Base-by-base conservation (phyloP, 2,888 invertebrate genomes). In the Falcaria lacertinaria region DNA sequence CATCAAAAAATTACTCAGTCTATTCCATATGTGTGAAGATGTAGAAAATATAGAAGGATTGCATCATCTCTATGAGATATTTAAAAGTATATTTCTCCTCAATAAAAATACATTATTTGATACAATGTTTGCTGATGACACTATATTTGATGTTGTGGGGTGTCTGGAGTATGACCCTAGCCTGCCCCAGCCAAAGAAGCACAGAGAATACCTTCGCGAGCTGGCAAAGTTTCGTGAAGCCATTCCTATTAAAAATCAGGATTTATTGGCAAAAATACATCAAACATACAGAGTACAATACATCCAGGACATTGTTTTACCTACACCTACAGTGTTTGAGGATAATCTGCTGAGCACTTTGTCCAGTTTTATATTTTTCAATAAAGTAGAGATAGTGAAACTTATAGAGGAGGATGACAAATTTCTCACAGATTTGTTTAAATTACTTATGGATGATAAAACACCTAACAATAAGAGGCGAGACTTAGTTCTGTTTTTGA, bases 281-380 rank as follows among this genome's bases (percentile, higher is more conserved):
- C 99, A 99, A 90, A 99, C 99, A 44, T 99, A 98, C 89, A 93
- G 99, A 81, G 98, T 99, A 72, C 99, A 99, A 90, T 99, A 99
- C 88, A 98, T 99, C 69, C 96, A 97, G 77, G 99, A 99, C 89
- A 98, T 99, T 66, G 99, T 99, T 67, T 91, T 99, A 74, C 99
- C 99, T 16, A 97, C 99, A 39, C 99, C 99, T 8, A 98, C 98
- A 60, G 97, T 99, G 65, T 99, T 99, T 86, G 99, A 99, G 80
- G 99, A 99, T 84, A 99, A 99, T 82, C 94, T 99, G 93, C 92
- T 99, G 56, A 98, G 98, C 69, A 97, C 98, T 48, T 91, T 99
- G 70, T 97, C 96, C 78, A 98, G 98, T 91, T 99, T 99, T 91
- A 97, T 99, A 88, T 99, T 98, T 92, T 99, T 99, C 90, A 99